Evolutionary conservation across 2,113 vertebrate genomes (phyloP), one percentile per base, ranked within the genome.

Genomic region (Brachirus orientalis): DNA sequence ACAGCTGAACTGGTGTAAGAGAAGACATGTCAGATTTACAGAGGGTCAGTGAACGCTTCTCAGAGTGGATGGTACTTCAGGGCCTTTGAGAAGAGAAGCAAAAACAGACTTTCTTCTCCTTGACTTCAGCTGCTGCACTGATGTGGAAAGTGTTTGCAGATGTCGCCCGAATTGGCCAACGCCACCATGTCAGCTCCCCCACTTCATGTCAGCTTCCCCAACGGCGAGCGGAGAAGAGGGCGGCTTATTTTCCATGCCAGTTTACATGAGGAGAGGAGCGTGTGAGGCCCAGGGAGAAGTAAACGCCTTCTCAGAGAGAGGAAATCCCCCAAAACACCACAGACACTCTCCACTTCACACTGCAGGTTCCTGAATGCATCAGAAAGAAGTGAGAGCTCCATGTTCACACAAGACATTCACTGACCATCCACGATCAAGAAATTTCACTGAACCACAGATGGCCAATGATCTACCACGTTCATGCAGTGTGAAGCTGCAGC

Each of bases 101-200:
- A 9, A 17, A 46, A 7, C 10, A 28, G 5, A 3, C 19, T 13
- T 6, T 43, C 10, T 22, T 18, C 37, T 13, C 8, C 59, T 8
- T 11, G n/a, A n/a, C n/a, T 51, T 47, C 52, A 44, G 67, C 59
- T 46, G 48, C 22, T 50, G 69, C 54, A 10, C 43, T 38, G 74
- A 84, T 73, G 65, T 84, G 63, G 61, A 86, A 86, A 90, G 74
- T 76, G 57, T 55, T 88, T 66, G 73, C 84, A 89, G 85, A 88
- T 90, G 80, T 80, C 54, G 46, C 65, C 72, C n/a, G n/a, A n/a
- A n/a, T n/a, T n/a, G n/a, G n/a, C n/a, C n/a, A n/a, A n/a, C n/a
- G n/a, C n/a, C n/a, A n/a, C n/a, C n/a, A n/a, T n/a, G n/a, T n/a
- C 75, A 61, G 64, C 55, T 74, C 59, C 67, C 64, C 80, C 57